phyloP scores from a whole-genome alignment of 2,888 invertebrate genomes.

The Seira sanloemensis region DNA sequence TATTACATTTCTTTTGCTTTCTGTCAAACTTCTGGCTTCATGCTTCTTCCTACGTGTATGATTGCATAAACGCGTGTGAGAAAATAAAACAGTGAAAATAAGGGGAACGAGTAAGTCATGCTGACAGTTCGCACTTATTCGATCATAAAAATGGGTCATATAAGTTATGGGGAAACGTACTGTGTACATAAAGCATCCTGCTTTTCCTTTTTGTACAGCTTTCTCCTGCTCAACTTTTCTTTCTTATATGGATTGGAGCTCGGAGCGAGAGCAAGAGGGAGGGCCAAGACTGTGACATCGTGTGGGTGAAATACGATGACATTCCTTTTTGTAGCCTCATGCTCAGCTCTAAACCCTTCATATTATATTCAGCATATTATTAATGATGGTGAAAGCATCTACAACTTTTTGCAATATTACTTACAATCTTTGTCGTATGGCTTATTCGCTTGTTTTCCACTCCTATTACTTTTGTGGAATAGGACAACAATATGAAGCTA shows the following conservation, averaged over 20 bases:
- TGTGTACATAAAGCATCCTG: not conserved
- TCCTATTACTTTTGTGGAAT: not conserved
- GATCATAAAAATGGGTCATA: slow-evolving; percentile 64
- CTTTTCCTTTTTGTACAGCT: no score
- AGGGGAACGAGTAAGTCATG: slow-evolving; percentile 51
- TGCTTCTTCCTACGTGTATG: not conserved
- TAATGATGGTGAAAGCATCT: not conserved
- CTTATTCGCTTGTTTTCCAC: not conserved
- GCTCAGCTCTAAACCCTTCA: not conserved
- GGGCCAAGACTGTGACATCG: not conserved
- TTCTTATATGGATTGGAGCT: not conserved
- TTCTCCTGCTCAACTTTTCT: not conserved
- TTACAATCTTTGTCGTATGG: not conserved
- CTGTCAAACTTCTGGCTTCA: slow-evolving; percentile 1
- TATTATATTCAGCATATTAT: not conserved
- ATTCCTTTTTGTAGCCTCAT: not conserved
- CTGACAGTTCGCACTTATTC: slow-evolving; percentile 63
- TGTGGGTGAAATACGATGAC: not conserved
- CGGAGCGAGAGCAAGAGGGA: not conserved
- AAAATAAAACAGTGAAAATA: not conserved
- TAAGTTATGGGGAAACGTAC: not conserved
- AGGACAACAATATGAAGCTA: not conserved
- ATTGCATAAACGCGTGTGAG: not conserved
- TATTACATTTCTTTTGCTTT: slow-evolving; percentile 21
- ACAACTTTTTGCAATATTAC: not conserved